These are phyloP conservation scores for Pitangus sulphuratus DNA, from an alignment of 2,797 vertebrate genomes.

Conservation along the genomic window DNA sequence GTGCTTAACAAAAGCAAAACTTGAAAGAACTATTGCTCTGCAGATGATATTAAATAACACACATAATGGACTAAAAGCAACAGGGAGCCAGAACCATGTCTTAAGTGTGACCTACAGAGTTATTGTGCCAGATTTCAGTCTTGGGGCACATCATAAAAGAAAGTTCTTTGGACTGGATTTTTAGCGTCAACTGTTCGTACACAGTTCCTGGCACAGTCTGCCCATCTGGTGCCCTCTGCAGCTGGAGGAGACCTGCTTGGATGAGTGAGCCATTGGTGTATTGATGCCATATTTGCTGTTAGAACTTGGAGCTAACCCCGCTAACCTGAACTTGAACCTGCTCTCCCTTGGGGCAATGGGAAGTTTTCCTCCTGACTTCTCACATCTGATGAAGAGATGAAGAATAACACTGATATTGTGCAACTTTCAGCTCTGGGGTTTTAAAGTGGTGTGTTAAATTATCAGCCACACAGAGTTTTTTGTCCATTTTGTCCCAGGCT, in stretches of 20 bases:
- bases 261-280: neutral
- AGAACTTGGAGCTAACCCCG: neutral
- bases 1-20: neutral
- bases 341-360: neutral
- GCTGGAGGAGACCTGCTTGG: neutral
- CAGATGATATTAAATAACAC: neutral
- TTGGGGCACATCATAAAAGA: neutral
- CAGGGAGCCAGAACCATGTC: neutral
- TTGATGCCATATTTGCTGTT: neutral
- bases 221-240: accelerated
- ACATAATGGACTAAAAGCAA: neutral
- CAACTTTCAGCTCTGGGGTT: neutral
- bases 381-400: neutral
- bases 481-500: neutral
- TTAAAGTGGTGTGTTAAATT: neutral
- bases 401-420: neutral
- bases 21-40: neutral
- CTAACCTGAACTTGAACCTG: neutral
- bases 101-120: neutral
- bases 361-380: neutral
- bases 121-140: neutral
- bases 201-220: neutral
- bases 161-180: neutral
- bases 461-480: neutral
- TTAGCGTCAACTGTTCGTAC: neutral